Evolutionary conservation across 1,140 invertebrate genomes (phyloP).

Genomic region (Tetramorium alpestre): DNA sequence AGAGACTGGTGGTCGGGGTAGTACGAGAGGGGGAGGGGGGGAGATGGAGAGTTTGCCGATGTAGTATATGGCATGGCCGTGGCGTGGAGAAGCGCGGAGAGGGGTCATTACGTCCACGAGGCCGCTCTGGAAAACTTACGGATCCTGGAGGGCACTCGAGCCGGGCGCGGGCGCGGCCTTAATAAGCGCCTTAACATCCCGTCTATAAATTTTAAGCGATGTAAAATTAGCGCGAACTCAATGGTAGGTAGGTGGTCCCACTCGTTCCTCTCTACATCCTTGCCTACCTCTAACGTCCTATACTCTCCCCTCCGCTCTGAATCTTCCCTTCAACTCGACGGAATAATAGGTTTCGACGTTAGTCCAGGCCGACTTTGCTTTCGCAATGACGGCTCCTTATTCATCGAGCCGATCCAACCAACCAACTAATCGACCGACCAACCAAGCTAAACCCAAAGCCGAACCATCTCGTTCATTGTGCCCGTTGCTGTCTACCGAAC

Average conservation of each 20-base stretch:
- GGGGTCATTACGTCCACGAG: constrained; percentile 48
- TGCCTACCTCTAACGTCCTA: neutral
- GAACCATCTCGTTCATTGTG: constrained; percentile 25
- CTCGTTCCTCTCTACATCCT: neutral
- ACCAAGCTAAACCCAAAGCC: neutral
- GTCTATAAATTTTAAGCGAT: constrained; percentile 79
- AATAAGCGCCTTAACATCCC: constrained; percentile 80
- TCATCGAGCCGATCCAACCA: constrained; percentile 46
- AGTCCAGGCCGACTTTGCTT: constrained; percentile 3
- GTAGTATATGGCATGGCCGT: neutral
- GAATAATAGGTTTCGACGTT: constrained; percentile 71
- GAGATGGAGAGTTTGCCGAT: neutral
- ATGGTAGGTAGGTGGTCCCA: constrained; percentile 4
- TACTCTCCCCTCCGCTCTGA: neutral
- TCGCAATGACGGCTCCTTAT: constrained; percentile 45
- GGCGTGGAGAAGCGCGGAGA: constrained; percentile 1
- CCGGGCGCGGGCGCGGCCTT: constrained; percentile 65
- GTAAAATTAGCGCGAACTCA: constrained; percentile 75
- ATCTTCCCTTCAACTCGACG: constrained; percentile 56
- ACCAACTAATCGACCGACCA: neutral
- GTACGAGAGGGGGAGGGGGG: neutral
- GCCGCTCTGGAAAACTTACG: constrained; percentile 51
- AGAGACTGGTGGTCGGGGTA: neutral
- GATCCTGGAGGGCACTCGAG: constrained; percentile 45
- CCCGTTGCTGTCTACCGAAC: constrained; percentile 57